A percentile compares a stretch with the other conserved stretches of the same genome.
These are phyloP conservation scores for Xylocopa sonorina DNA, from an alignment of 1,140 invertebrate genomes.

Conservation along the genomic window DNA sequence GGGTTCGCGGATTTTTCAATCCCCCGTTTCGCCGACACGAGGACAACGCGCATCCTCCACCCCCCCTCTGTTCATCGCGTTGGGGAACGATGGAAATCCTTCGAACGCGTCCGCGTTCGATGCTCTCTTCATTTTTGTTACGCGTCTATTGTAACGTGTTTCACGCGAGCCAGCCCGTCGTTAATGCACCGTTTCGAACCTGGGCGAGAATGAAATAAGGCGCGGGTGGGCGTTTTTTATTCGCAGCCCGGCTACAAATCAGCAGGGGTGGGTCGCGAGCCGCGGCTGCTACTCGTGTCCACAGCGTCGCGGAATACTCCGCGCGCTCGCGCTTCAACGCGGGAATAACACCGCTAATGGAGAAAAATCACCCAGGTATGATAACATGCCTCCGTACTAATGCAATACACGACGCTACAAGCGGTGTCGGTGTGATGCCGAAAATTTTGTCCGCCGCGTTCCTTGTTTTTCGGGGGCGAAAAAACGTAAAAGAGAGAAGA, in stretches of 20 bases:
- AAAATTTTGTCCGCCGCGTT: slow-evolving; percentile 18
- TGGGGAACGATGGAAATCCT: not conserved
- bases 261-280: slow-evolving; percentile 39
- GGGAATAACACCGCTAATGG: slow-evolving; percentile 65
- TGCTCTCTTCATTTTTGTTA: slow-evolving; percentile 14
- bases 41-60: too few species aligned
- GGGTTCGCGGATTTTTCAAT: not conserved
- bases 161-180: not conserved
- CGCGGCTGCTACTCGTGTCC: too few species aligned
- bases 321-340: slow-evolving; percentile 41
- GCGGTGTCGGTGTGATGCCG: slow-evolving; percentile 22
- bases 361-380: slow-evolving; percentile 69
- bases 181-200: slow-evolving; percentile 35
- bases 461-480: slow-evolving; percentile 8
- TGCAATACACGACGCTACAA: slow-evolving; percentile 62
- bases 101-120: not conserved
- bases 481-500: not conserved
- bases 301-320: too few species aligned
- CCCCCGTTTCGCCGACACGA: not conserved
- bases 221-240: slow-evolving; percentile 32
- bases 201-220: slow-evolving; percentile 36
- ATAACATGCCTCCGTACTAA: slow-evolving; percentile 67
- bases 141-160: slow-evolving; percentile 12
- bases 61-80: not conserved
- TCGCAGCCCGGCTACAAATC: slow-evolving; percentile 59